Percentiles rank a stretch among this genome's conserved stretches.
phyloP scores from a whole-genome alignment of 2,113 vertebrate species.

The Spheniscus mendiculus region DNA sequence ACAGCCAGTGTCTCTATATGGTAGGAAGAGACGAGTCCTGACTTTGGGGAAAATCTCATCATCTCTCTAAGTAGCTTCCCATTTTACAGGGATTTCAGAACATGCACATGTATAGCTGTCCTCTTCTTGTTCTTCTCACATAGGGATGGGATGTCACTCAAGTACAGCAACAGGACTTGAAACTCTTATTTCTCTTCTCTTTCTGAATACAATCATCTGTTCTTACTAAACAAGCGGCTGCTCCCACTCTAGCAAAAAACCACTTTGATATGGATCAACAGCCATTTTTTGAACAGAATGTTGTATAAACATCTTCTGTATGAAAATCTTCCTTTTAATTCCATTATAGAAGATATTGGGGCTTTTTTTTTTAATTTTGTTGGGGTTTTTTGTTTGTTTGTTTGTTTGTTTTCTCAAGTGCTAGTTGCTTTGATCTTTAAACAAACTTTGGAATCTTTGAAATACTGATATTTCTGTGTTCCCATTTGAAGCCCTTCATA shows the following conservation, averaged over 20 bases:
- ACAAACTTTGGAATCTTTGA: neutral
- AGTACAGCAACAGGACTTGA: neutral
- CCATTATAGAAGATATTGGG: neutral
- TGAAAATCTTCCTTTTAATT: neutral
- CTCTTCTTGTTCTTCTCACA: neutral
- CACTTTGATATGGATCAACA: neutral
- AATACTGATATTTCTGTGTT: neutral
- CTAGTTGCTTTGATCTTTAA: neutral
- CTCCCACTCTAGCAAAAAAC: neutral
- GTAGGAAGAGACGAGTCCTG: rapidly evolving
- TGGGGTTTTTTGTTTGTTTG: neutral
- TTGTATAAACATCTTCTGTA: neutral
- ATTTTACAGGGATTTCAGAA: neutral
- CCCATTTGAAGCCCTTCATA: neutral
- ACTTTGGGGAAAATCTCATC: neutral
- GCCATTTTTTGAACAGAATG: neutral
- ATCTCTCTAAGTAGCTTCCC: neutral
- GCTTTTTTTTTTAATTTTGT: neutral
- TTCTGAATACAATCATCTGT: neutral
- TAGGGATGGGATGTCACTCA: neutral
- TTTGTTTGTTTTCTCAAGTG: neutral
- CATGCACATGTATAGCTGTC: neutral
- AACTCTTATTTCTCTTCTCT: neutral
- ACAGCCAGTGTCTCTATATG: neutral
- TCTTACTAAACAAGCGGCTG: neutral